Base-by-base conservation (phyloP, 2,113 vertebrate genomes). In the Aspidoscelis tigris region DNA sequence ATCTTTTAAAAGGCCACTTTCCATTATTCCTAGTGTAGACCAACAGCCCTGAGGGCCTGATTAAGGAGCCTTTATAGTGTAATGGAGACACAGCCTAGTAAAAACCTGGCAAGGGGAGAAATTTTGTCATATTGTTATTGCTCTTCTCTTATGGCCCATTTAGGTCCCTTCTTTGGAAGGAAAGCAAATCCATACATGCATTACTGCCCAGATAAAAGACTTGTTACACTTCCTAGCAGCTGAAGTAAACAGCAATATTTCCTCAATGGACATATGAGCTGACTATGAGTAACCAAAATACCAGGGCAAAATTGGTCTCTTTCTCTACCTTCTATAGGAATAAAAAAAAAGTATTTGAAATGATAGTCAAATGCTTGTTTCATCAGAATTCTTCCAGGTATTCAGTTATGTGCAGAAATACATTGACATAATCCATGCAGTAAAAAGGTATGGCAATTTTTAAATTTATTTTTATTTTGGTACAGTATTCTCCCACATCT, bases 151-250 rank as follows among this genome's bases (percentile, higher is more conserved):
- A 18, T 66, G 65, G 76, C 82, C 55, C 26, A 76, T 11, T 20
- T 83, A 43, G 6, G 33, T 66, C 68, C 64, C 64, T 84, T 44
- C 65, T 53, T 84, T 47, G 43, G 53, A 77, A 47, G 6, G 12
- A 83, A 53, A 69, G 73, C 82, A 76, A 83, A 66, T 76, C 8
- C 41, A 33, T 20, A 5, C 44, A 58, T 39, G n/a, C 43, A 77
- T 55, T 81, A 39, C 68, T 43, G 5, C 47, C 61, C 58, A 76
- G 65, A 84, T 84, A 77, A 77, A 84, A 84, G 82, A 65, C 47
- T 58, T 11, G 33, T 14, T 55, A 55, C 82, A 84, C 82, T 84
- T 55, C 39, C 69, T 69, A 77, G 74, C 82, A 84, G 82, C 64
- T 84, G 82, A 76, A 84, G 33, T 69, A 77, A 83, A 58, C 47